phyloP scores from a whole-genome alignment of 2,888 invertebrate genomes.

The Tenthredo notha region DNA sequence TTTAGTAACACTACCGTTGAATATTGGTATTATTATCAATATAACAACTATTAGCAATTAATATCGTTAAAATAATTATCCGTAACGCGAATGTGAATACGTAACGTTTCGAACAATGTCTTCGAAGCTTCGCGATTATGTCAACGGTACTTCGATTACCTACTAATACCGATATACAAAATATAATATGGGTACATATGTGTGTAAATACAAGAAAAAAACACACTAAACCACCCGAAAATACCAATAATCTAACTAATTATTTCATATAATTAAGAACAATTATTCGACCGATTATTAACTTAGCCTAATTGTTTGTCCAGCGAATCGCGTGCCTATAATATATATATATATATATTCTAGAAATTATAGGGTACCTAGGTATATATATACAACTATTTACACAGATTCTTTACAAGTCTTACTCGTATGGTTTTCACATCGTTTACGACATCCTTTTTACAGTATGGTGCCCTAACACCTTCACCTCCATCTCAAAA shows the following conservation, averaged over 20 bases:
- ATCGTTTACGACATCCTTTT: constrained; percentile 10
- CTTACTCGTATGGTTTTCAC: constrained; percentile 41
- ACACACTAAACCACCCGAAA: not conserved
- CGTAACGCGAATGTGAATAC: not conserved
- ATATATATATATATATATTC: not conserved
- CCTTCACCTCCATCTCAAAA: not conserved
- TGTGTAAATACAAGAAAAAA: not conserved
- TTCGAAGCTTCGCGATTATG: not conserved
- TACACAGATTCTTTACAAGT: constrained; percentile 31
- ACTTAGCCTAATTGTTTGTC: not conserved
- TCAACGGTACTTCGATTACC: not conserved
- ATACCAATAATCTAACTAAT: constrained; percentile 28
- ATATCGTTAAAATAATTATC: constrained; percentile 2
- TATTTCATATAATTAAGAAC: constrained; percentile 13
- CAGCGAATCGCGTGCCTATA: constrained; percentile 2
- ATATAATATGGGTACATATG: not conserved
- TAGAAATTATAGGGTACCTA: not conserved
- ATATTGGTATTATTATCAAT: constrained; percentile 7
- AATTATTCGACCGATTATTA: constrained; percentile 34
- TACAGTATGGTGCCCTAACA: not conserved
- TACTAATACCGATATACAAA: not conserved
- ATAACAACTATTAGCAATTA: not conserved
- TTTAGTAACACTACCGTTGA: not conserved
- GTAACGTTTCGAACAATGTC: not conserved
- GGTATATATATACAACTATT: constrained; percentile 49